Conservation (phyloP, 2,113 vertebrate genomes). For the Rallus limicola region DNA sequence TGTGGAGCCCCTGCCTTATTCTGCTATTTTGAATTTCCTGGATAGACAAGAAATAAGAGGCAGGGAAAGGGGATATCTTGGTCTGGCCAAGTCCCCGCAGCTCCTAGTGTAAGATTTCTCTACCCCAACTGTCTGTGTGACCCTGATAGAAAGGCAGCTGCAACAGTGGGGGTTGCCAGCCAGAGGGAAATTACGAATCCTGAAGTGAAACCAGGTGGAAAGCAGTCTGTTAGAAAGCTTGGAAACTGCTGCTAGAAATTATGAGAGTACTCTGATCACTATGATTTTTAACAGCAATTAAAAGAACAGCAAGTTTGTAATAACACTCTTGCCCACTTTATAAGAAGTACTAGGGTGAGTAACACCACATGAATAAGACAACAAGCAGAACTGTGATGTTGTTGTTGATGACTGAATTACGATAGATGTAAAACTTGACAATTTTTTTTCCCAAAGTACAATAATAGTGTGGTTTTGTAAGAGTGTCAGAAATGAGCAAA, state of each 20-base stretch:
- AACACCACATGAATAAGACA: neutral
- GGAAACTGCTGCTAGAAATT: neutral
- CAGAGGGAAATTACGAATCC: neutral
- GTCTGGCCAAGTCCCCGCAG: neutral
- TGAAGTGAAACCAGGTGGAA: constrained; percentile 32
- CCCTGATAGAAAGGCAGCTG: neutral
- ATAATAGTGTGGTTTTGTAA: neutral
- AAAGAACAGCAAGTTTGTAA: neutral
- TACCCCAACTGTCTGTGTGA: fast-evolving
- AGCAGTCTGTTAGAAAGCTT: neutral
- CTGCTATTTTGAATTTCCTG: neutral
- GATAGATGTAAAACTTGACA: neutral
- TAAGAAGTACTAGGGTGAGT: neutral
- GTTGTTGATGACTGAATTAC: neutral
- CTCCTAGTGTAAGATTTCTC: neutral
- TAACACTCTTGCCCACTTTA: neutral
- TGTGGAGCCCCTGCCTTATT: neutral
- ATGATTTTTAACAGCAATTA: neutral
- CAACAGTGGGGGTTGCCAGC: neutral
- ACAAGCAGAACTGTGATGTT: neutral
- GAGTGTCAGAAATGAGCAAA: neutral
- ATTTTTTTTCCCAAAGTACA: neutral
- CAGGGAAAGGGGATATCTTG: neutral
- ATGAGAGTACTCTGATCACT: neutral
- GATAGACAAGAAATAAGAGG: neutral